Evolutionary conservation across 2,113 vertebrate species (phyloP), one percentile per base, ranked within the genome.

Genomic region (Cryptotis parvus): DNA sequence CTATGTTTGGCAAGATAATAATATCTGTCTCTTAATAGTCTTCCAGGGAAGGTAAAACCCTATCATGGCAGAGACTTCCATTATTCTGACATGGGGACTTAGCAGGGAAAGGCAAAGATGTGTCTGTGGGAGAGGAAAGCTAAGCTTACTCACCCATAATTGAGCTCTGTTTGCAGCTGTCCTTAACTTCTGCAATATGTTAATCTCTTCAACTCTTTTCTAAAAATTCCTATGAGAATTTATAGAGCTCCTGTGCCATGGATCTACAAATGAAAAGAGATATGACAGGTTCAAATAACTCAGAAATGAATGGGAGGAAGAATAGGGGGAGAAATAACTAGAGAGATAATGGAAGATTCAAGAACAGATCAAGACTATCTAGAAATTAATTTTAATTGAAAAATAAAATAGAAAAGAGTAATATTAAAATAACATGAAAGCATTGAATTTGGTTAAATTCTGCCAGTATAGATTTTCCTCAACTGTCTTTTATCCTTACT

Each of bases 131-230:
- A 31, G 4, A 74, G 27, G 14, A 58, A 26, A 43, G 5, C 63
- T 52, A n/a, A 22, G 11, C 31, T 73, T 29, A 2, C 37, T 77
- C 85, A 84, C 72, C 77, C 78, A 63, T 69, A 33, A 16, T 2
- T 75, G 75, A 61, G 27, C 63, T n/a, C n/a, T 73, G 55, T 27
- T 89, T 72, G 79, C 35, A 87, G 80, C 70, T 90, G 9, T 80
- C 61, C 9, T 68, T 72, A 69, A 33, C 18, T 45, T 83, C 65
- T 89, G 61, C 49, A 77, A 33, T 77, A 73, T 65, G 70, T 22
- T 79, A 73, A 83, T 14, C 8, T 89, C 84, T 93, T 70, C 76
- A 69, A 29, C 15, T 70, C 61, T 74, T 55, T 31, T 49, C 49
- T 45, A 15, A 24, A 91, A 37, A 87, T 52, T 66, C 73, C 80